These are phyloP conservation scores for Hemicordylus capensis DNA, from an alignment of 2,113 vertebrate genomes.

Conservation along the genomic window DNA sequence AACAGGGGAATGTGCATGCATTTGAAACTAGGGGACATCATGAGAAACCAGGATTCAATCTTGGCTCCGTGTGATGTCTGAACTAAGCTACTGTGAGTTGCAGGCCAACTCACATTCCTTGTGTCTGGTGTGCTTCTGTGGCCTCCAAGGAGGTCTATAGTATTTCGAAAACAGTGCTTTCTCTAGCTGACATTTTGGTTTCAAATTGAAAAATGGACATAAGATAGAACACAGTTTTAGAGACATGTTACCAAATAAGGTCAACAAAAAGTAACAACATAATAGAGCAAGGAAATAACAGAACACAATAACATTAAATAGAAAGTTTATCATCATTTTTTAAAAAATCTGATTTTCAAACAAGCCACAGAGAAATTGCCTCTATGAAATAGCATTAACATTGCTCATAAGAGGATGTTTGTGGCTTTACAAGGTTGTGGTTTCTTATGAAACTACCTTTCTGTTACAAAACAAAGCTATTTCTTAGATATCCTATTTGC, in stretches of 20 bases:
- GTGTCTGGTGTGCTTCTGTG: neutral
- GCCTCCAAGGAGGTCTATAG: neutral
- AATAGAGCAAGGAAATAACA: neutral
- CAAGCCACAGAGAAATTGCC: neutral
- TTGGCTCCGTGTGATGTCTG: too few species aligned
- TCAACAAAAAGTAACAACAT: neutral
- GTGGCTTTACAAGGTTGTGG: neutral
- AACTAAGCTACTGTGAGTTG: neutral
- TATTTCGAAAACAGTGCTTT: neutral
- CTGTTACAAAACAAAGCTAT: neutral
- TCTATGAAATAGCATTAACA: neutral
- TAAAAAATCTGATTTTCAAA: neutral
- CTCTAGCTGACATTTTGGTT: neutral
- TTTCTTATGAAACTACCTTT: neutral
- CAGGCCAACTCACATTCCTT: neutral
- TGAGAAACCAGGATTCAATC: too few species aligned
- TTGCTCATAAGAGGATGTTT: neutral
- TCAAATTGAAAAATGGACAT: neutral
- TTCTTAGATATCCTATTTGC: neutral
- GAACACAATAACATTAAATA: neutral
- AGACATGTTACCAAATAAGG: neutral
- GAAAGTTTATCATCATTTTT: neutral
- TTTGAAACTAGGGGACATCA: too few species aligned
- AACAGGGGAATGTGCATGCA: too few species aligned
- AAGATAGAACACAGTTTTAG: neutral